A percentile compares a stretch with the other conserved stretches of the same genome.
These are phyloP conservation scores for Aplysina aerophoba DNA, from an alignment of 37 sponge, comb jelly and placozoan genomes.

Conservation along the genomic window DNA sequence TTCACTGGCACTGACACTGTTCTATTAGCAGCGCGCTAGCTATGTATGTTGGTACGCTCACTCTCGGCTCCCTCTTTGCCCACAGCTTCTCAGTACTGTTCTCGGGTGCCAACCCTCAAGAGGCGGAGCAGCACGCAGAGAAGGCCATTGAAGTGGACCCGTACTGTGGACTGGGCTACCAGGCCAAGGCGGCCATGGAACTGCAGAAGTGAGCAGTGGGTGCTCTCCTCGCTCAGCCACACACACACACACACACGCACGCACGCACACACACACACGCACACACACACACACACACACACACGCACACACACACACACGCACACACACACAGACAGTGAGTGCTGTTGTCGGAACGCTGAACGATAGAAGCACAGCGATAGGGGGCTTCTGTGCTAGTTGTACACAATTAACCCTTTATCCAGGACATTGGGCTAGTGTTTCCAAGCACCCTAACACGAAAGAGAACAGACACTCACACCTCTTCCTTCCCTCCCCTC, in stretches of 20 bases:
- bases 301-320: background rate
- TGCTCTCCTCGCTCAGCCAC: background rate
- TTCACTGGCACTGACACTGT: no score
- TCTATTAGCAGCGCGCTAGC: no score
- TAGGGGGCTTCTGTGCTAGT: no score
- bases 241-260: background rate
- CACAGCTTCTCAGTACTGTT: constrained; percentile 47
- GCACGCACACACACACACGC: background rate
- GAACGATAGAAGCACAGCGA: no score
- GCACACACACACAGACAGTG: background rate
- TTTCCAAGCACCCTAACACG: no score
- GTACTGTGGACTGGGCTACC: constrained; percentile 71
- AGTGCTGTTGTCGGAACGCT: no score
- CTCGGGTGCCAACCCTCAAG: constrained; percentile 5
- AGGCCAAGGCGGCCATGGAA: constrained; percentile 73
- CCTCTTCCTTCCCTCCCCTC: no score
- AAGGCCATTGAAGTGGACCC: constrained; percentile 59
- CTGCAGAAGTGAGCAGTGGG: constrained; percentile 62
- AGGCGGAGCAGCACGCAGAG: constrained; percentile 36
- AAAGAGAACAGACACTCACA: no score
- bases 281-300: background rate
- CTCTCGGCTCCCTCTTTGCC: background rate
- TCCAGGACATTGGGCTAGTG: no score
- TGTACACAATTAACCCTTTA: no score
- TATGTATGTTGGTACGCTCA: no score